phyloP scores from a whole-genome alignment of 2,888 invertebrate genomes.

The Andricus curvator region DNA sequence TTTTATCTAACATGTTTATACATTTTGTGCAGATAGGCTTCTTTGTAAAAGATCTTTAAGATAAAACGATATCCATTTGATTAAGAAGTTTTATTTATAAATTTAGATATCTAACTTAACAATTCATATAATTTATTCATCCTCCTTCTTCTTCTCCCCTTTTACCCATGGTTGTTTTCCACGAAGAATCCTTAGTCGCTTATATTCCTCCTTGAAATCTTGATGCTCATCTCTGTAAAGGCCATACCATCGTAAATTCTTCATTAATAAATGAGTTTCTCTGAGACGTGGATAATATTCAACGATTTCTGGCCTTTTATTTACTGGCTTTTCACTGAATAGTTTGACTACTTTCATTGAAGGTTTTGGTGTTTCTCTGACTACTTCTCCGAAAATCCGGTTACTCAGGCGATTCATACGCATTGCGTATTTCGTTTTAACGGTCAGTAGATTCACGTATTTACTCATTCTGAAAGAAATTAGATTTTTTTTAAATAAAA shows the following conservation, averaged over 20 bases:
- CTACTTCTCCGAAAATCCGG: slow-evolving; percentile 93
- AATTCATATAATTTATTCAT: not conserved
- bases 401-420: slow-evolving; percentile 93
- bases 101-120: slow-evolving; percentile 3
- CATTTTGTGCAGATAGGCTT: not conserved
- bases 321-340: slow-evolving; percentile 87
- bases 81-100: slow-evolving; percentile 25
- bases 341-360: slow-evolving; percentile 91
- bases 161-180: slow-evolving; percentile 82
- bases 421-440: slow-evolving; percentile 88
- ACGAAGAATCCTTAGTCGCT: slow-evolving; percentile 85
- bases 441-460: slow-evolving; percentile 85
- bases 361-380: slow-evolving; percentile 85
- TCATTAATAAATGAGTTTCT: slow-evolving; percentile 87
- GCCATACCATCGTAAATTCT: slow-evolving; percentile 86
- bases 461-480: slow-evolving; percentile 79
- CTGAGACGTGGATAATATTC: slow-evolving; percentile 93
- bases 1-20: slow-evolving; percentile 7
- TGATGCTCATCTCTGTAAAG: slow-evolving; percentile 92
- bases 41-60: slow-evolving; percentile 5
- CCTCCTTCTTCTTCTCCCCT: slow-evolving; percentile 55
- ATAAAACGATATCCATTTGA: not conserved
- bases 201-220: slow-evolving; percentile 94
- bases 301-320: slow-evolving; percentile 85
- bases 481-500: not conserved